Base-by-base conservation (phyloP, 1,140 invertebrate species). In the Drosophila mojavensis region DNA sequence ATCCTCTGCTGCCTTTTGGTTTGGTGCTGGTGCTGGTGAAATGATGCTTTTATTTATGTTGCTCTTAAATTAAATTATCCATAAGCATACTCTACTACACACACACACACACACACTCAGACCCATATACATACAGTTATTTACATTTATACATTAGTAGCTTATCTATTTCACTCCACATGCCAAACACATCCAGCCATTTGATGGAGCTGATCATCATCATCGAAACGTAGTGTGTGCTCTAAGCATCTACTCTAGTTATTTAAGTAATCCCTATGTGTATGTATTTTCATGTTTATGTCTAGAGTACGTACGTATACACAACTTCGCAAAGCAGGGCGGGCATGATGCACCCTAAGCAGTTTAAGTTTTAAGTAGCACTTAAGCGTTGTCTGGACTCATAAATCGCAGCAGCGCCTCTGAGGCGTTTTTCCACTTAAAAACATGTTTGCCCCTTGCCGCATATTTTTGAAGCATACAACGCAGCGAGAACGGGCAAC, bases 341-440 rank as follows among this genome's bases (percentile, higher is more conserved):
- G 20, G 20, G 20, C 20, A 24, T 24, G 20, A 58, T 86, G 78
- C 60, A 84, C 83, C 84, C 68, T 74, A 74, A 88, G 83, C 84
- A 67, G 66, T 83, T 86, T 89, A 86, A 88, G 83, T 86, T 86
- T 88, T 88, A 86, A 83, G 84, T 86, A 86, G 76, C 83, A 86
- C 84, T 86, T 86, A 80, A 88, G 83, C 77, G 72, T 71, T 88
- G 55, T 79, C 81, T 89, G 84, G 69, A 79, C 79, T 79, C 83
- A 65, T 88, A 88, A 88, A 88, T 86, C 83, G 79, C 79, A 77
- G 68, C n/a, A 36, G 24, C 60, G 61, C 56, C 71, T 60, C 67
- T 63, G 48, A 79, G 70, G 75, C 80, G 53, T 79, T 79, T 69
- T 53, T 43, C 65, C 74, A 65, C 76, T 83, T 86, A 71, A 71